Conservation (phyloP, 2,797 vertebrate species). For the Xerus rutilus region DNA sequence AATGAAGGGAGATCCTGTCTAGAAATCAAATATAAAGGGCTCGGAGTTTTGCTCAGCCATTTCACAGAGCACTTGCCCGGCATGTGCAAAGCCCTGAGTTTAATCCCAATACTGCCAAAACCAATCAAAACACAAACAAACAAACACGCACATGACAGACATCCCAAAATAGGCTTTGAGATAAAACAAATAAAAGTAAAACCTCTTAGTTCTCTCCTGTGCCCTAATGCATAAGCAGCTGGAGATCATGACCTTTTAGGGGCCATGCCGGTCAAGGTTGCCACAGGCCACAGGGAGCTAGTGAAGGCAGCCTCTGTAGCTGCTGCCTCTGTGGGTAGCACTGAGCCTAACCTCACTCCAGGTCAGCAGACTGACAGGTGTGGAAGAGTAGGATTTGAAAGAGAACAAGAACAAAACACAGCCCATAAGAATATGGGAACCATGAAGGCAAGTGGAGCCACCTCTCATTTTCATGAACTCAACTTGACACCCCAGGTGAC, state of each 20-base stretch:
- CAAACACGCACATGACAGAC: background rate
- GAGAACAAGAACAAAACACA: background rate
- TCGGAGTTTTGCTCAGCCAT: background rate
- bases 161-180: background rate
- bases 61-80: background rate
- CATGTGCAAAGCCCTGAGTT: background rate
- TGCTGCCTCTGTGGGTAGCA: background rate
- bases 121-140: background rate
- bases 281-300: rapidly evolving
- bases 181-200: background rate
- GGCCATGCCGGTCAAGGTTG: background rate
- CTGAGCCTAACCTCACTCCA: background rate
- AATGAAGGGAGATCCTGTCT: background rate
- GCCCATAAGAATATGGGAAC: background rate
- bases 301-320: background rate
- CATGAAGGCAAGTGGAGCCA: background rate
- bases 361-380: background rate
- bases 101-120: background rate
- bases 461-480: background rate
- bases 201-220: background rate
- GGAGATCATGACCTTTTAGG: background rate
- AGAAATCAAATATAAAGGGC: background rate
- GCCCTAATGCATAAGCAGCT: background rate
- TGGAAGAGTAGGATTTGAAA: background rate
- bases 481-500: background rate